A percentile compares a stretch with the other conserved stretches of the same genome.
phyloP scores from a whole-genome alignment of 2,113 vertebrate genomes.

The Ictalurus punctatus region DNA sequence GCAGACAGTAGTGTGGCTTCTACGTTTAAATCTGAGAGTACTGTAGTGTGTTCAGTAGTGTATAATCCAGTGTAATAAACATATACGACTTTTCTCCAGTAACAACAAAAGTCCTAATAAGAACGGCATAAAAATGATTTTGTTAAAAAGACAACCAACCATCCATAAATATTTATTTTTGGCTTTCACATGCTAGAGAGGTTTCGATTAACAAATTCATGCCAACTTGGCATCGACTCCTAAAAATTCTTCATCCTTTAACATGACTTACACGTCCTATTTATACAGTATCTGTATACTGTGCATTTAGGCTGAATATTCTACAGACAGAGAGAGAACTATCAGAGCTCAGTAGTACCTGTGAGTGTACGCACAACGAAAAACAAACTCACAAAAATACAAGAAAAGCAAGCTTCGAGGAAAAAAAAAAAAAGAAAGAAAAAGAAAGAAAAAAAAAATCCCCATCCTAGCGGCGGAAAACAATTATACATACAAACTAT shows the following conservation, averaged over 20 bases:
- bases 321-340: neutral
- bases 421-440: constrained; percentile 30
- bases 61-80: constrained; percentile 31
- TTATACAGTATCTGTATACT: constrained; percentile 33
- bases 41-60: constrained; percentile 29
- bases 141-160: neutral
- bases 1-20: constrained; percentile 7
- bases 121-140: neutral
- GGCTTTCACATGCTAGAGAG: constrained; percentile 40
- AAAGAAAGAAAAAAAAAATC: neutral
- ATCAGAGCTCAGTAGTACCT: constrained; percentile 29
- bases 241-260: neutral
- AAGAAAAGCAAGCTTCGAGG: constrained; percentile 33
- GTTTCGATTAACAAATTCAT: constrained; percentile 28
- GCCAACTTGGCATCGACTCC: constrained; percentile 14
- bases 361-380: constrained; percentile 6
- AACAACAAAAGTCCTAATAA: constrained; percentile 9
- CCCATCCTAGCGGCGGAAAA: neutral
- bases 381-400: constrained; percentile 23
- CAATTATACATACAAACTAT: constrained; percentile 53
- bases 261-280: constrained; percentile 18
- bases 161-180: constrained; percentile 40
- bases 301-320: constrained; percentile 28
- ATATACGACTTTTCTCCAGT: neutral
- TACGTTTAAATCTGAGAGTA: neutral